phyloP scores from a whole-genome alignment of 2,113 vertebrate species.

The Scartelaos histophorus region DNA sequence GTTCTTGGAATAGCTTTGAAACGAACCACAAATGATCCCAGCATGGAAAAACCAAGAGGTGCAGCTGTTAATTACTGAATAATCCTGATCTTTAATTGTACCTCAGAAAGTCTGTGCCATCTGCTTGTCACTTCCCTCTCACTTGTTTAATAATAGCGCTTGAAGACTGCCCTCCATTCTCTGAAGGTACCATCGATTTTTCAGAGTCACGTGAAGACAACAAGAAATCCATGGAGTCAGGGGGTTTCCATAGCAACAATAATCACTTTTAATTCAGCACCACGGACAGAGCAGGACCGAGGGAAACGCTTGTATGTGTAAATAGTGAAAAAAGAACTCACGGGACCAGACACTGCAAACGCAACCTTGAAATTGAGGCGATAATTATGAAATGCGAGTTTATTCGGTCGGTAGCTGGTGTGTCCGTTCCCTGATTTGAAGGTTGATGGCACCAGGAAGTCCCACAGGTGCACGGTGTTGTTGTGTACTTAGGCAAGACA shows the following conservation, averaged over 20 bases:
- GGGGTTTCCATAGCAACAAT: conserved; percentile 81
- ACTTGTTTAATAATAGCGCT: conserved; percentile 13
- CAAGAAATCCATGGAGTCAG: conserved; percentile 79
- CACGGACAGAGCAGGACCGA: conserved; percentile 35
- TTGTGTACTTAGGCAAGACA: neutral
- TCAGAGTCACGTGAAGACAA: conserved; percentile 27
- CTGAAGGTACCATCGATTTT: conserved; percentile 45
- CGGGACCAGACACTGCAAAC: neutral
- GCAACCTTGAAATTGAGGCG: conserved; percentile 32
- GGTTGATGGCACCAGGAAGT: too few relatives aligned
- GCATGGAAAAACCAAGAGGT: conserved; percentile 6
- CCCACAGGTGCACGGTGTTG: too few relatives aligned
- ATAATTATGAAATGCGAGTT: neutral
- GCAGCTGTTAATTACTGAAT: conserved; percentile 1
- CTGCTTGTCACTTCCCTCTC: conserved; percentile 5
- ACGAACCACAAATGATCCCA: conserved; percentile 8
- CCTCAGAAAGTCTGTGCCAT: conserved; percentile 17
- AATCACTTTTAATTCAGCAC: conserved; percentile 74
- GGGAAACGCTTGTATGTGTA: conserved; percentile 38
- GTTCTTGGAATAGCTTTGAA: neutral
- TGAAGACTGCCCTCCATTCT: conserved; percentile 13
- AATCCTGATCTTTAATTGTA: conserved; percentile 12
- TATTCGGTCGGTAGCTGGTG: too few relatives aligned
- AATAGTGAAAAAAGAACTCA: conserved; percentile 26
- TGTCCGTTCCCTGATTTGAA: too few relatives aligned